Evolutionary conservation across 1,140 invertebrate species (phyloP), one percentile per base, ranked within the genome.

Genomic region (Diuraphis noxia): DNA sequence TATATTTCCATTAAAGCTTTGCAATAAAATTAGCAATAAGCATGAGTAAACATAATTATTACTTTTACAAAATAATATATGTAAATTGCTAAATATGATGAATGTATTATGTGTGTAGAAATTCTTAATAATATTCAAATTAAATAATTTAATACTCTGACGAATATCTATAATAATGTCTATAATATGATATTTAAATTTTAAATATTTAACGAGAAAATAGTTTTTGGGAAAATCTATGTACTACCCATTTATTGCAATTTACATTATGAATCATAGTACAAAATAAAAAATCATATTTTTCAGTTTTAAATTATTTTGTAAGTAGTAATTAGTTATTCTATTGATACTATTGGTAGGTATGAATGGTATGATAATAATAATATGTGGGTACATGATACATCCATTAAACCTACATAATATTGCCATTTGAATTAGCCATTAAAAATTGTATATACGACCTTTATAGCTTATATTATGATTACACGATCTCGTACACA

Each of bases 401-500:
- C 56, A 63, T 63, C 56, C 30, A 72, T 72, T 72, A 72, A 72
- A 72, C 56, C 56, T 72, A 72, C 56, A 72, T 72, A 72, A 72
- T 23, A 72, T 72, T 72, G 56, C 56, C n/a, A 72, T n/a, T n/a
- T 72, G 30, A 72, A n/a, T 34, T n/a, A 72, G n/a, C 56, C 30
- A 72, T 72, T 72, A 72, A 72, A n/a, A 72, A 72, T 72, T 72
- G n/a, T 72, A 72, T n/a, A n/a, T 72, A 72, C 30, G 30, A 72
- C 56, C 30, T 72, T 34, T 72, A n/a, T n/a, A n/a, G 56, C 56
- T 72, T 72, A 72, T 72, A 49, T 49, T 49, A 72, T 72, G 56
- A 72, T 72, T n/a, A 72, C 56, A 72, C n/a, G 30, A 72, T 72
- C 13, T 63, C 56, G 13, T 63, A 17, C 13, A n/a, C 9, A 30